Evolutionary conservation across 2,888 invertebrate genomes (phyloP).

Genomic region (Trissoscelio sp.): DNA sequence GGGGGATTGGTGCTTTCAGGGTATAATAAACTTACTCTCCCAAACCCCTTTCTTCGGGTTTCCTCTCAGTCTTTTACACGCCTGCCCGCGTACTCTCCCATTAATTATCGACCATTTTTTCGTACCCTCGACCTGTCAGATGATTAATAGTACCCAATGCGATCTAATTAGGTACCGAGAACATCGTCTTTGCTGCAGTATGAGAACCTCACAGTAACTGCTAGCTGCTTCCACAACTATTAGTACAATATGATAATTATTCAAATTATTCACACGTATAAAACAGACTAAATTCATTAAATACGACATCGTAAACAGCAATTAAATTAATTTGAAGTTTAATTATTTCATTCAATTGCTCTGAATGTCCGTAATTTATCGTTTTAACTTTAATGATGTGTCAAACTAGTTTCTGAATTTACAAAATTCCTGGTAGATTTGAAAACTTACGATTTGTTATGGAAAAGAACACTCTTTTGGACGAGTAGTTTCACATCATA

Average conservation of each 20-base stretch:
- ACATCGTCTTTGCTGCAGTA: slow-evolving; percentile 52
- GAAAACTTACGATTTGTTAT: too few relatives aligned
- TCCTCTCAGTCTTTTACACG: slow-evolving; percentile 45
- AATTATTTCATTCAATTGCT: too few relatives aligned
- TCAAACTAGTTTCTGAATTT: not conserved
- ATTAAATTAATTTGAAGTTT: slow-evolving; percentile 22
- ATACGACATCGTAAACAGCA: not conserved
- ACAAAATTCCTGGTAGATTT: not conserved
- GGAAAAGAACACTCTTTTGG: too few relatives aligned
- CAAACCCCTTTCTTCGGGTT: slow-evolving; percentile 54
- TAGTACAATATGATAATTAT: slow-evolving; percentile 34
- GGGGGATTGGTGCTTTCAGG: slow-evolving; percentile 55
- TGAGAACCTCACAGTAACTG: slow-evolving; percentile 20
- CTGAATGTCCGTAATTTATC: slow-evolving; percentile 15
- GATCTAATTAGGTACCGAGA: slow-evolving; percentile 76
- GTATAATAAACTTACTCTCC: slow-evolving; percentile 65
- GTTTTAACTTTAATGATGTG: not conserved
- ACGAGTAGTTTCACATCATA: slow-evolving; percentile 64
- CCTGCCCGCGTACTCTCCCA: slow-evolving; percentile 55
- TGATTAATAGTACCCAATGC: slow-evolving; percentile 76
- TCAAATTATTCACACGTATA: slow-evolving; percentile 19
- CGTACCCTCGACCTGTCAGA: slow-evolving; percentile 67
- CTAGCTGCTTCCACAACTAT: slow-evolving; percentile 15
- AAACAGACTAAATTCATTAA: too few relatives aligned
- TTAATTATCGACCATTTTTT: slow-evolving; percentile 68